Conservation (phyloP, 92 coral and sea anemone genomes). For the Porites rus region DNA sequence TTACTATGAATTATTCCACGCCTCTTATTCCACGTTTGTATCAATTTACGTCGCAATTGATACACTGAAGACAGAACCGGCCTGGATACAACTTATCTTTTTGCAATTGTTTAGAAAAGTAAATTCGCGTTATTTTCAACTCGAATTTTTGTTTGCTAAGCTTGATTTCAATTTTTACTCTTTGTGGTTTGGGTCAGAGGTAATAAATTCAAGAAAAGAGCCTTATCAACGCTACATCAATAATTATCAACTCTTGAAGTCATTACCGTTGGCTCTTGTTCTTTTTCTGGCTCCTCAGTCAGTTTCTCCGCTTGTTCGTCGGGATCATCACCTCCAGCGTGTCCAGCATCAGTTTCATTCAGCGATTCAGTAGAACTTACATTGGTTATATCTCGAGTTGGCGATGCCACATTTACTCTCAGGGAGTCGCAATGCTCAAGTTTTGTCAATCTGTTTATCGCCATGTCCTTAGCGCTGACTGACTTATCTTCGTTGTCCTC, state of each 20-base stretch:
- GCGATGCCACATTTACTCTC: slow-evolving; percentile 23
- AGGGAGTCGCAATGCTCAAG: slow-evolving; percentile 36
- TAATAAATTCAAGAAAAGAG: not conserved
- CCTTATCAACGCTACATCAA: not conserved
- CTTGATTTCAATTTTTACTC: too few relatives aligned
- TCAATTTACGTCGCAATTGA: too few relatives aligned
- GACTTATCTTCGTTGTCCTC: not conserved
- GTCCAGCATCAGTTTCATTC: slow-evolving; percentile 2
- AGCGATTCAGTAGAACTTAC: slow-evolving; percentile 24
- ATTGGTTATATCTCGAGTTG: slow-evolving; percentile 15
- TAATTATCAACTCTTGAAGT: not conserved
- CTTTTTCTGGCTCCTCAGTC: slow-evolving; percentile 2
- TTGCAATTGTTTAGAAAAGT: too few relatives aligned
- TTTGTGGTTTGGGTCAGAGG: too few relatives aligned
- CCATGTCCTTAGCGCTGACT: not conserved
- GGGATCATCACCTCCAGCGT: not conserved
- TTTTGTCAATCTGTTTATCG: not conserved
- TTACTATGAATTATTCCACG: too few relatives aligned
- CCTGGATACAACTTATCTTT: too few relatives aligned
- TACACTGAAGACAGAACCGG: too few relatives aligned
- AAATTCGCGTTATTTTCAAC: too few relatives aligned
- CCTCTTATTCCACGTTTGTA: too few relatives aligned
- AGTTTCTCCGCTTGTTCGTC: not conserved
- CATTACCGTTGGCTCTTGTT: slow-evolving; percentile 1
- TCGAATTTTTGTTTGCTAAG: too few relatives aligned